Conservation (phyloP, 2,888 invertebrate species). For the Thalpophila matura region DNA sequence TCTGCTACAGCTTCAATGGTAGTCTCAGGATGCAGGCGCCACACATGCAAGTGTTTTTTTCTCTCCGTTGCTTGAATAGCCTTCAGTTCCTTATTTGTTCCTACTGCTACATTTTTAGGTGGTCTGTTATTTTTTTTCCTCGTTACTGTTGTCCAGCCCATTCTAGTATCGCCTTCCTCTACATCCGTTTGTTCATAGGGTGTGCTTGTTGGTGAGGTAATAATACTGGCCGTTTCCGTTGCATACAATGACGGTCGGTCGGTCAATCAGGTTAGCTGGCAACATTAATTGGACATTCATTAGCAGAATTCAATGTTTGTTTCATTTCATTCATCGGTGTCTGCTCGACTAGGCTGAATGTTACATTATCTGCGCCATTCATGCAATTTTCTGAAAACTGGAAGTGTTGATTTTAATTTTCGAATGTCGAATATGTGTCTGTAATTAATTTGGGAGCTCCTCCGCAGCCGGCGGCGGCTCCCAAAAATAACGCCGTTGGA, state of each 20-base stretch:
- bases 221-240: neutral
- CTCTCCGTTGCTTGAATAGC: too few species aligned
- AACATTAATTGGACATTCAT: conserved; percentile 62
- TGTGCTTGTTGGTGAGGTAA: neutral
- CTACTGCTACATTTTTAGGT: neutral
- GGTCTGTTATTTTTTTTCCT: neutral
- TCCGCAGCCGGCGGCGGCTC: too few species aligned
- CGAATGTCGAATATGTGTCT: conserved; percentile 2
- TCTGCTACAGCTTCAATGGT: too few species aligned
- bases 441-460: too few species aligned
- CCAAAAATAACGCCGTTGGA: too few species aligned
- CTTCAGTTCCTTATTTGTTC: neutral
- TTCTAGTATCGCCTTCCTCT: neutral
- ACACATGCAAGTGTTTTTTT: too few species aligned
- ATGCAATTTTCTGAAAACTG: conserved; percentile 10
- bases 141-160: neutral
- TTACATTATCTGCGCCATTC: conserved; percentile 43
- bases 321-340: conserved; percentile 29
- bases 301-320: conserved; percentile 52
- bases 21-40: too few species aligned
- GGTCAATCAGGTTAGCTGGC: conserved; percentile 40
- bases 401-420: conserved; percentile 18
- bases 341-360: conserved; percentile 22
- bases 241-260: conserved; percentile 41
- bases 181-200: neutral